Conservation (phyloP, 2,797 vertebrate genomes). For the Diplodus puntazzo region DNA sequence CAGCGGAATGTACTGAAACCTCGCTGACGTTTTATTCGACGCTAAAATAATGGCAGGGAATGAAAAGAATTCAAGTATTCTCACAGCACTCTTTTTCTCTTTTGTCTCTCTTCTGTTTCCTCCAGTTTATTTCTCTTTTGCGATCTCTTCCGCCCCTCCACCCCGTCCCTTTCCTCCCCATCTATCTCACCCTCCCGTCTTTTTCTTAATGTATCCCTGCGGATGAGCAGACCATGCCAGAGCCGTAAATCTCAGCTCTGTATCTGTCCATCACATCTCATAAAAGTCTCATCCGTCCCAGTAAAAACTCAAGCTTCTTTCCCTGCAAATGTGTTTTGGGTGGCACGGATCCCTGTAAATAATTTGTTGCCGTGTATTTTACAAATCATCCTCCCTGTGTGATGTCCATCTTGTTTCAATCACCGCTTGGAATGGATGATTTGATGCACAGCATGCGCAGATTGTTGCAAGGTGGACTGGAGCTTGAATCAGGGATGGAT, state of each 20-base stretch:
- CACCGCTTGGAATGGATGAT: constrained; percentile 43
- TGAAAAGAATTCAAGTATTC: constrained; percentile 54
- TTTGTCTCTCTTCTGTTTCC: constrained; percentile 21
- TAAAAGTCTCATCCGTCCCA: constrained; percentile 66
- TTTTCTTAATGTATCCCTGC: constrained; percentile 62
- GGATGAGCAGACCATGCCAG: constrained; percentile 44
- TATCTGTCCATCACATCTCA: constrained; percentile 71
- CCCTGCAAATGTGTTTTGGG: constrained; percentile 58
- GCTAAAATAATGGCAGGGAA: constrained; percentile 52
- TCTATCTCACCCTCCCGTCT: constrained; percentile 50
- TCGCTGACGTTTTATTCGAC: constrained; percentile 43
- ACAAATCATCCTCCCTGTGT: constrained; percentile 55
- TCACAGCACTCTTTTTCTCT: constrained; percentile 19
- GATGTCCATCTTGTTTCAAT: constrained; percentile 71
- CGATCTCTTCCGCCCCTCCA: constrained; percentile 16
- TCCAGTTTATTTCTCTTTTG: constrained; percentile 44
- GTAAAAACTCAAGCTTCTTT: constrained; percentile 46
- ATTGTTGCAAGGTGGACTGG: constrained; percentile 73
- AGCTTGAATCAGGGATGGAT: constrained; percentile 37
- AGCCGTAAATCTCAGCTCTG: constrained; percentile 67
- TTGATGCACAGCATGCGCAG: constrained; percentile 57
- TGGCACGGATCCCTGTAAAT: constrained; percentile 62
- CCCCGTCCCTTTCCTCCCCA: constrained; percentile 32
- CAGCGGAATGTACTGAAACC: constrained; percentile 33
- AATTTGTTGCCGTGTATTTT: constrained; percentile 64